These are phyloP conservation scores for Yponomeuta malinellus DNA, from an alignment of 2,888 invertebrate species.

Conservation along the genomic window DNA sequence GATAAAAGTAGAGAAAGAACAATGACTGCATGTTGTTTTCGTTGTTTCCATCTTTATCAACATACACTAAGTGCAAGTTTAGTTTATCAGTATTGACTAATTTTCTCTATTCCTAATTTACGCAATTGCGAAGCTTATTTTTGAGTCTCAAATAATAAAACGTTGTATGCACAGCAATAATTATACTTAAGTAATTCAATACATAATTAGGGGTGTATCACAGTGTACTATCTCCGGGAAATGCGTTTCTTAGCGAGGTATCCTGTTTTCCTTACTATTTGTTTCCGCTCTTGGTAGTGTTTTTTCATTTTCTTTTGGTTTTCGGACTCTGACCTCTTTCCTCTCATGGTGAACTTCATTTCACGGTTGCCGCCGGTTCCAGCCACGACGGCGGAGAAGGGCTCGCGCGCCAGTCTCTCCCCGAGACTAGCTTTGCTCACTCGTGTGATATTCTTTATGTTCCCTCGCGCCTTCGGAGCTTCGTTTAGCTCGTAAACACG, in stretches of 20 bases:
- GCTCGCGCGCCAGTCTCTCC: constrained; percentile 81
- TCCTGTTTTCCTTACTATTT: constrained; percentile 71
- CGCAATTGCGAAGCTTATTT: background rate
- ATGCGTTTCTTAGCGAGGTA: constrained; percentile 47
- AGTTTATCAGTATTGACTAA: background rate
- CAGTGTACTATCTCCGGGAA: background rate
- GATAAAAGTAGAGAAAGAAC: constrained; percentile 21
- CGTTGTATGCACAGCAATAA: background rate
- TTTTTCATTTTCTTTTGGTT: constrained; percentile 77
- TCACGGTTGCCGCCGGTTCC: constrained; percentile 83
- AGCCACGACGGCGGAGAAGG: constrained; percentile 59
- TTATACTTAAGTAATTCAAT: background rate
- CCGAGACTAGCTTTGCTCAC: constrained; percentile 81
- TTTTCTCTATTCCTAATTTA: background rate
- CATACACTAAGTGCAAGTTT: background rate
- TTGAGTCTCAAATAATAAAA: background rate
- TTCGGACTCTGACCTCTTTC: constrained; percentile 70
- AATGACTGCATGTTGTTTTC: constrained; percentile 2
- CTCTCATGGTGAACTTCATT: constrained; percentile 84
- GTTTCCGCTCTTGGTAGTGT: constrained; percentile 82
- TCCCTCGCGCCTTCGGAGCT: constrained; percentile 66
- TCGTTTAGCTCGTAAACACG: constrained; percentile 45
- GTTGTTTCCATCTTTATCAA: background rate
- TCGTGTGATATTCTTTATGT: constrained; percentile 65
- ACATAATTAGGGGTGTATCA: background rate